Evolutionary conservation across 2,797 vertebrate genomes (phyloP), one percentile per base, ranked within the genome.

Genomic region (Melopsittacus undulatus): DNA sequence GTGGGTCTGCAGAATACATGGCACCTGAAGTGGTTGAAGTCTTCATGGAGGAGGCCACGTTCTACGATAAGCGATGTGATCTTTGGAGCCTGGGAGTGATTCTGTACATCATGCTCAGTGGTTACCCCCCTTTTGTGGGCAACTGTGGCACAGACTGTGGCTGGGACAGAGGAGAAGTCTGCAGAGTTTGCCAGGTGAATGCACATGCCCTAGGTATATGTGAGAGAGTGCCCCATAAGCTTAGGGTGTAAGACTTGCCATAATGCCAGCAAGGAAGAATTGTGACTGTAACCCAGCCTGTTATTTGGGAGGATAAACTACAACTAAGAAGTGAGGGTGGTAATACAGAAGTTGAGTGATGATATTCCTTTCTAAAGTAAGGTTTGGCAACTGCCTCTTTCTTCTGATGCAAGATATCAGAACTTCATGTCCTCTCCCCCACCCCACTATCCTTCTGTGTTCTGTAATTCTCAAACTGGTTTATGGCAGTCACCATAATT

Each of bases 61-160:
- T 98, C 92, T 98, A 98, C 4, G 98, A 98, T 87, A 98, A 98
- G 94, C 97, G 98, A 14, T 98, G 98, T 92, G 98, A 98, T 38
- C 97, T 98, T 40, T 98, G 98, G 98, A 98, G 98, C 85, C 96
- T 98, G 85, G 98, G 98, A 1, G 98, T 98, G 88, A 98, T 98
- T 63, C 97, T 98, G 49, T 98, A 98, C 95, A 98, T 98, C 97
- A 98, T 98, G 98, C 97, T 98, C 89, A 98, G 98, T 27, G 98
- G 98, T 62, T 98, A 98, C 73, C 98, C 98, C 0, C 98, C 98
- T 67, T 98, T 98, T 5, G 98, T 98, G 82, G 98, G 98, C 42
- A 98, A 98, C 95, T 98, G 98, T 3, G 98, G 98, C 81, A 93
- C 98, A 0, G 98, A 98, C 91, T 98, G 98, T 72, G 98, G 98